These are phyloP conservation scores for Caenorhabditis sinica DNA, from an alignment of 2,888 invertebrate genomes.

Conservation along the genomic window DNA sequence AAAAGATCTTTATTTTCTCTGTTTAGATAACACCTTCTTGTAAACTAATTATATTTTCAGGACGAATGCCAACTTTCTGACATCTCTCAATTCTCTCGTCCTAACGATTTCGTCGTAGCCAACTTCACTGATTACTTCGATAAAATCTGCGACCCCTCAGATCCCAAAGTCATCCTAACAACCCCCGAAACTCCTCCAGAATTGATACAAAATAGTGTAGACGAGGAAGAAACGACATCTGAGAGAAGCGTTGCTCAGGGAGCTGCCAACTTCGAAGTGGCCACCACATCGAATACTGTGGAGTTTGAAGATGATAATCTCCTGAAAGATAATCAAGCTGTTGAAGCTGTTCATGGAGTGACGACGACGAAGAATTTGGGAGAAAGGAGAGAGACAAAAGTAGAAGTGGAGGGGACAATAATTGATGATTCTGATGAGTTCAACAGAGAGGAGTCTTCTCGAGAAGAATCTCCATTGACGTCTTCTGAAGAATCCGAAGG, in stretches of 20 bases:
- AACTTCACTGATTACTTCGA: slow-evolving; percentile 82
- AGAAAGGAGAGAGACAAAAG: slow-evolving; percentile 41
- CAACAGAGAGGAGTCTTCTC: slow-evolving; percentile 9
- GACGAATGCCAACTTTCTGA: slow-evolving; percentile 81
- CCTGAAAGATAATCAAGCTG: slow-evolving; percentile 51
- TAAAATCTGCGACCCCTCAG: slow-evolving; percentile 72
- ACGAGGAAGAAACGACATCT: slow-evolving; percentile 34
- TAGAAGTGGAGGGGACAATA: slow-evolving; percentile 65
- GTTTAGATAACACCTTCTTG: too few relatives aligned
- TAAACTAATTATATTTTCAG: slow-evolving; percentile 72
- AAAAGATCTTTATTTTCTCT: too few relatives aligned
- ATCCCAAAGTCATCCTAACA: slow-evolving; percentile 52
- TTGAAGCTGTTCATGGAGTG: slow-evolving; percentile 50
- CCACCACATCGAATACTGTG: slow-evolving; percentile 34
- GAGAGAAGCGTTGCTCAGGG: slow-evolving; percentile 56
- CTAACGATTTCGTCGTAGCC: slow-evolving; percentile 76
- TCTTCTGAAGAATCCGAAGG: slow-evolving; percentile 48
- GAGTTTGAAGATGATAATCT: slow-evolving; percentile 55
- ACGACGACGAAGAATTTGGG: slow-evolving; percentile 22
- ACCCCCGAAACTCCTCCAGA: slow-evolving; percentile 44
- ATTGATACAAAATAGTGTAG: slow-evolving; percentile 47
- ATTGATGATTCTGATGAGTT: slow-evolving; percentile 72
- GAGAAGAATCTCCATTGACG: slow-evolving; percentile 29
- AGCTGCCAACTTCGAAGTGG: slow-evolving; percentile 58
- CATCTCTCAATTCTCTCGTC: slow-evolving; percentile 77